phyloP scores from a whole-genome alignment of 2,888 invertebrate genomes.

The Melinopterus prodromus region DNA sequence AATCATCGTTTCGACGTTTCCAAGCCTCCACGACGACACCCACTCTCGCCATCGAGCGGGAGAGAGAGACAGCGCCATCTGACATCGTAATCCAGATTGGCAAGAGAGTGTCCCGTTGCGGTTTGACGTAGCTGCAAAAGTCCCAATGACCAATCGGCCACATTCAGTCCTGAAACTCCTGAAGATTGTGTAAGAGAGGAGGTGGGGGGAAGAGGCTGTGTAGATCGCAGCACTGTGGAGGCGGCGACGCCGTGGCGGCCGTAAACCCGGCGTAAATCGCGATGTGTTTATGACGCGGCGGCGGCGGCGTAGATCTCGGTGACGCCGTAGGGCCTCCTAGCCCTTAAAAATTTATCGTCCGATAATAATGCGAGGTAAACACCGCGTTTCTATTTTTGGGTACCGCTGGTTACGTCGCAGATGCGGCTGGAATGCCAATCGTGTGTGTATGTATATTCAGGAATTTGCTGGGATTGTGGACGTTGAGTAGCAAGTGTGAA shows the following conservation, averaged over 20 bases:
- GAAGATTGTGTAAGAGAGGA: too few species aligned
- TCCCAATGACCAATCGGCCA: too few species aligned
- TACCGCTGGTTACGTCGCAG: neutral
- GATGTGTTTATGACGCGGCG: conserved; percentile 17
- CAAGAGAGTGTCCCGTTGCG: too few species aligned
- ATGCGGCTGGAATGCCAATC: neutral
- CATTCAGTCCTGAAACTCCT: too few species aligned
- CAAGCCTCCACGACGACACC: too few species aligned
- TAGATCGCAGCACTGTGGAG: conserved; percentile 8
- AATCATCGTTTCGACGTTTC: too few species aligned
- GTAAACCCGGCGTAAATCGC: conserved; percentile 22
- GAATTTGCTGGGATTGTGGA: neutral
- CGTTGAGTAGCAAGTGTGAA: too few species aligned
- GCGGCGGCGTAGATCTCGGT: neutral
- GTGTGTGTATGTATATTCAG: neutral
- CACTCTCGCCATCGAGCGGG: too few species aligned
- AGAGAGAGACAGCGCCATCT: too few species aligned
- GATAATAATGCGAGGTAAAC: conserved; percentile 23
- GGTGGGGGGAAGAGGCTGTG: neutral
- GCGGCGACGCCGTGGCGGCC: conserved; percentile 14
- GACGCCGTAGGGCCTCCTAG: conserved; percentile 4
- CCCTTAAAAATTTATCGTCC: conserved; percentile 23
- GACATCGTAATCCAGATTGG: too few species aligned
- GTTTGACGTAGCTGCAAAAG: too few species aligned
- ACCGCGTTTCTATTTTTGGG: conserved; percentile 17